A percentile compares a stretch with the other conserved stretches of the same genome.
Evolutionary conservation across 2,113 vertebrate genomes (phyloP).

Genomic region (Melanerpes formicivorus): DNA sequence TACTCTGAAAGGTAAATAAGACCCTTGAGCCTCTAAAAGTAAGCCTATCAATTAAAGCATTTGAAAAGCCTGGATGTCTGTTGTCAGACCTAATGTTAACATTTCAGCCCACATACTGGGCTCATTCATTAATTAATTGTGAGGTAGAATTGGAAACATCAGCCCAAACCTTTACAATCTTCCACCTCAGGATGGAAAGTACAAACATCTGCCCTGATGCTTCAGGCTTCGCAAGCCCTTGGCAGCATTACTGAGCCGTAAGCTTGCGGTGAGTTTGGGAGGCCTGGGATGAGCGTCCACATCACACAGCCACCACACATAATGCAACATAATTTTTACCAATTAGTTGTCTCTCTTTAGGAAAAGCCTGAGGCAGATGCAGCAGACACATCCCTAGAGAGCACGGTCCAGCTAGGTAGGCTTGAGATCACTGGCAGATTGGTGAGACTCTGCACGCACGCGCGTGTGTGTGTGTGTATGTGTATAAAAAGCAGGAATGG

Average conservation of each 20-base stretch:
- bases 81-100: not conserved
- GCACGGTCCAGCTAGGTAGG: constrained; percentile 37
- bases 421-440: constrained; percentile 39
- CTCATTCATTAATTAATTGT: constrained; percentile 1
- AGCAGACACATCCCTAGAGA: constrained; percentile 66
- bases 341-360: constrained; percentile 64
- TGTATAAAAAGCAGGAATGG: not conserved
- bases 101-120: not conserved
- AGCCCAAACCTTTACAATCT: not conserved
- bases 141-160: constrained; percentile 11
- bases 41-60: constrained; percentile 46
- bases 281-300: constrained; percentile 27
- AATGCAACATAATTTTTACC: constrained; percentile 54
- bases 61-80: constrained; percentile 2
- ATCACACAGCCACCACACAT: constrained; percentile 50
- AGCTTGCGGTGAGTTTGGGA: not conserved
- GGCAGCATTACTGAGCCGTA: fast-evolving
- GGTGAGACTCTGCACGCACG: constrained; percentile 19
- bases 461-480: not conserved
- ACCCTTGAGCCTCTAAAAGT: constrained; percentile 28
- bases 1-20: constrained; percentile 53
- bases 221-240: not conserved
- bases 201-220: not conserved
- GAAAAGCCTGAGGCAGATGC: constrained; percentile 52
- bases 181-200: not conserved